A percentile compares a stretch with the other conserved stretches of the same genome.
Conservation (phyloP, 53 echinoderm and acorn worm genomes). For the Holothuria scabra region DNA sequence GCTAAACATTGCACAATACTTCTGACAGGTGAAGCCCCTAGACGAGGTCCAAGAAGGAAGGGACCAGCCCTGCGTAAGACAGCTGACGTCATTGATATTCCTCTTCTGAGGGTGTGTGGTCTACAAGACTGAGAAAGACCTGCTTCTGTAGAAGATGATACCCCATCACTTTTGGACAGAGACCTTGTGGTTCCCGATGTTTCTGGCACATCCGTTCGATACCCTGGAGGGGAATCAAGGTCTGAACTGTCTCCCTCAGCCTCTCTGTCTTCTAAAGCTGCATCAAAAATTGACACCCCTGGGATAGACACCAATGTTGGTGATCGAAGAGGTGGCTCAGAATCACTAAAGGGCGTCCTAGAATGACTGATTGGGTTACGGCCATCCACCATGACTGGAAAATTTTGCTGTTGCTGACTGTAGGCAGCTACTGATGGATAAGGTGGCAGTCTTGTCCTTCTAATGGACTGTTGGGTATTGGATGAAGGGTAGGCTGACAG, state of each 20-base stretch:
- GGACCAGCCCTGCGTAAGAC: conserved; percentile 85
- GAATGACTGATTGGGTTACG: neutral
- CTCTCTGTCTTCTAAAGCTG: conserved; percentile 27
- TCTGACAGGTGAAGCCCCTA: conserved; percentile 92
- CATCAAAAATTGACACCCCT: conserved; percentile 36
- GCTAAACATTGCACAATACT: conserved; percentile 97
- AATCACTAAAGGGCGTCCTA: conserved; percentile 7
- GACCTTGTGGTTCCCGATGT: neutral
- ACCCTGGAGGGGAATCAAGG: conserved; percentile 40
- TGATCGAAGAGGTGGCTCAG: conserved; percentile 23
- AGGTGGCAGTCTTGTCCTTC: conserved; percentile 23
- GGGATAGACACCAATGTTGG: conserved; percentile 36
- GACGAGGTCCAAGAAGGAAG: conserved; percentile 81
- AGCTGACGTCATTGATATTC: conserved; percentile 17
- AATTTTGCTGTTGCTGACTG: conserved; percentile 2
- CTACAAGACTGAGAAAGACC: neutral
- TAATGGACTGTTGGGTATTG: neutral
- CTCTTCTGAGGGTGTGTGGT: conserved; percentile 13
- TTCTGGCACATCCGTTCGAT: neutral
- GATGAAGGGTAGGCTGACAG: neutral
- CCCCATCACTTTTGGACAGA: neutral
- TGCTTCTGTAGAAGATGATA: conserved; percentile 44
- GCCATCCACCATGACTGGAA: neutral
- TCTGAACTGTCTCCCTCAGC: conserved; percentile 32
- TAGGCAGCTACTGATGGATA: conserved; percentile 9